These are phyloP conservation scores for Drosophila dives DNA, from an alignment of 2,888 invertebrate genomes.

Conservation along the genomic window DNA sequence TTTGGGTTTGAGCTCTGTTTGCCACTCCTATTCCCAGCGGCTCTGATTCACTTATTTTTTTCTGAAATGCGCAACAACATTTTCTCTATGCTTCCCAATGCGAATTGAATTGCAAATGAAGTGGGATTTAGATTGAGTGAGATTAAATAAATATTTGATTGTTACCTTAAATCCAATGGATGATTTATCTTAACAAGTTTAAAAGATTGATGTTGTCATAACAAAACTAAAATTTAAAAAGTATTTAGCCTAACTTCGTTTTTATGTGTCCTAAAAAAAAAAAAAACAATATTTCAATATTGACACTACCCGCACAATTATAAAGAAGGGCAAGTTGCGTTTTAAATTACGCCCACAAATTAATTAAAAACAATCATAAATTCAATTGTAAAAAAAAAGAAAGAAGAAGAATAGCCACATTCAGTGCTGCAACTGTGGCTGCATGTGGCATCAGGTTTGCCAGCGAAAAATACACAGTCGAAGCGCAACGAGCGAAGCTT, in stretches of 20 bases:
- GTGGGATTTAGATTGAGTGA: not conserved
- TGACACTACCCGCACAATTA: conserved; percentile 5
- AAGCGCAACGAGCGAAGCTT: conserved; percentile 20
- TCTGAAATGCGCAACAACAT: conserved; percentile 19
- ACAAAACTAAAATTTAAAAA: not conserved
- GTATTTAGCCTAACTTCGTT: not conserved
- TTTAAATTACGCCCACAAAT: conserved; percentile 62
- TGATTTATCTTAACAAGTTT: not conserved
- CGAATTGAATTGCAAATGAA: conserved; percentile 11
- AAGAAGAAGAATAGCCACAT: conserved; percentile 36
- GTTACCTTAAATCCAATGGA: not conserved
- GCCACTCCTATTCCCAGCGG: conserved; percentile 33
- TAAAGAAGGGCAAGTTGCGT: conserved; percentile 47
- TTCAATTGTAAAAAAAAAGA: conserved; percentile 50
- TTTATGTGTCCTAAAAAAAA: not conserved
- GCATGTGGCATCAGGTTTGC: conserved; percentile 19
- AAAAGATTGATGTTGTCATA: not conserved
- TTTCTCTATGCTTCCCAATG: conserved; percentile 10
- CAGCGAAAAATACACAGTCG: conserved; percentile 33
- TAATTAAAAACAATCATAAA: conserved; percentile 72
- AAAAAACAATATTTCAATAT: conserved; percentile 7
- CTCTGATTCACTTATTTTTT: conserved; percentile 48
- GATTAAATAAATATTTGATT: conserved; percentile 9
- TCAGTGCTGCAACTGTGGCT: conserved; percentile 14
- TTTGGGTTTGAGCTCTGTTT: not conserved